Base-by-base conservation (phyloP, 2,888 invertebrate genomes). In the Byasa hedistus region DNA sequence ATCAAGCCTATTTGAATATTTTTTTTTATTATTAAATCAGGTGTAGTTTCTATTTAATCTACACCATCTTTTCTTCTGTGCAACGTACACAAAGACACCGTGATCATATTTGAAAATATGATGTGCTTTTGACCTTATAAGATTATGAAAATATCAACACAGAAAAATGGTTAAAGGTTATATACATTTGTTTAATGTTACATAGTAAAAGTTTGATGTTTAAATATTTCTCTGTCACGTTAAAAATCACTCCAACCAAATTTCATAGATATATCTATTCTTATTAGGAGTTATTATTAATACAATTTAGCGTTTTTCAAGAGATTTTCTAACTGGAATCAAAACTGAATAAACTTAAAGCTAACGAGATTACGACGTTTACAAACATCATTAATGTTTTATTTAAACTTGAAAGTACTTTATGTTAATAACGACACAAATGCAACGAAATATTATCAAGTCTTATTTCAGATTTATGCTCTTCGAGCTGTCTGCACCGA, bases 1-100 rank as follows among this genome's bases (percentile, higher is more conserved):
- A 70, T 69, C 65, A 62, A 62, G 72, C 64, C 22, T 57, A 68
- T 68, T 68, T 68, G 64, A 61, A 69, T 68, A 68, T 68, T 60
- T 63, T 67, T 67, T 63, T 10, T 23, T 60, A 61, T 68, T 68
- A 68, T 64, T 68, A 64, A 64, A 68, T 68, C 67, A 68, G 57
- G 64, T 68, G 61, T 61, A 54, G 57, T 51, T 64, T 52, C 36
- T 22, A 64, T 61, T 56, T 61, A 52, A 68, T 68, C 44, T 52
- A 54, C 57, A 61, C 52, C 51, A 56, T 24, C 8, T n/a, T 23
- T 22, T 22, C 57, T 36, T 51, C 27, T 67, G 52, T 66, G 48
- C 56, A 63, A 39, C 27, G 55, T 24, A 21, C n/a, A 54, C 36
- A 59, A 19, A 44, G 59, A 59, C 8, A 44, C 39, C 60, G 22